Conservation (phyloP, 2,113 vertebrate species). For the Cariama cristata region DNA sequence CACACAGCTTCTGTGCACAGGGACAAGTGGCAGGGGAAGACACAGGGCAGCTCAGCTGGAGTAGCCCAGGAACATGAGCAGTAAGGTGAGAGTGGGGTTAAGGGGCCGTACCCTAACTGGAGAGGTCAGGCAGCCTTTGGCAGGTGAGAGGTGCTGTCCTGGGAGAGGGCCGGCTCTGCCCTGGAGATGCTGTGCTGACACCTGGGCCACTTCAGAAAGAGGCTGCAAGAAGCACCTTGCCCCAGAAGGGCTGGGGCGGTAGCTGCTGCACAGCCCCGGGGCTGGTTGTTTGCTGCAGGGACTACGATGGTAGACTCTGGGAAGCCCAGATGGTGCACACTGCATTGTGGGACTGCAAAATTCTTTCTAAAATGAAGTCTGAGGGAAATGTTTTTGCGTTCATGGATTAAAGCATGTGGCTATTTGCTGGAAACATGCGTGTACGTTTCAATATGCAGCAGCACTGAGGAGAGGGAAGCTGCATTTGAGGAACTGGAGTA, state of each 20-base stretch:
- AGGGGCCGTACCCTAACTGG: neutral
- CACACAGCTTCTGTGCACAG: rapidly evolving
- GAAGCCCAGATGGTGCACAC: neutral
- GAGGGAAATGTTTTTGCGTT: neutral
- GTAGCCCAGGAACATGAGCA: neutral
- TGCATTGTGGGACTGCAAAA: neutral
- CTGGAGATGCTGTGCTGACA: neutral
- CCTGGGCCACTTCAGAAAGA: neutral
- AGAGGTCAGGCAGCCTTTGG: neutral
- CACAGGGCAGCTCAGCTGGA: neutral
- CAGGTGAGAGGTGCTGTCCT: neutral
- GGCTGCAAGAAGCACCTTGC: neutral
- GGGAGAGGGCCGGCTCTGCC: neutral
- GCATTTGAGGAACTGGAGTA: neutral
- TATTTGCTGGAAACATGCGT: neutral
- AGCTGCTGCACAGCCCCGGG: rapidly evolving
- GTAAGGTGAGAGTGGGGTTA: neutral
- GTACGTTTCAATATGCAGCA: neutral
- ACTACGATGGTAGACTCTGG: rapidly evolving
- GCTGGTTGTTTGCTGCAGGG: neutral
- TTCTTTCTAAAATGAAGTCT: neutral
- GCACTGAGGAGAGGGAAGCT: neutral
- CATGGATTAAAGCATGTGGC: neutral
- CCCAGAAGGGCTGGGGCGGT: neutral
- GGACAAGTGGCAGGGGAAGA: neutral